Percentiles rank a stretch among this genome's conserved stretches.
Evolutionary conservation across 2,888 invertebrate genomes (phyloP).

Genomic region (Eutolmus rufibarbis): DNA sequence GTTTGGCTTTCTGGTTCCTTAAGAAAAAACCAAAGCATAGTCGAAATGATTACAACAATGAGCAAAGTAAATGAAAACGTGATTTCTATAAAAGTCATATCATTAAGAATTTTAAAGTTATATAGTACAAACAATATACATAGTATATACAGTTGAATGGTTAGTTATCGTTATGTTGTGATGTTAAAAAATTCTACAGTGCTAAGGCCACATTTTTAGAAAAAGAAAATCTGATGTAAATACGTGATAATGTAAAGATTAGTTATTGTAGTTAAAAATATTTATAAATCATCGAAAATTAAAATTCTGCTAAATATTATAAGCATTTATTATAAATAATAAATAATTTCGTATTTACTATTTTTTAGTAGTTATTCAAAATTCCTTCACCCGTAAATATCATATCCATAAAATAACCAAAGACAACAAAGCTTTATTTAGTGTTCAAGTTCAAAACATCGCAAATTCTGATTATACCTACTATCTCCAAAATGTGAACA

Average conservation of each 20-base stretch:
- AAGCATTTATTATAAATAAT: slow-evolving; percentile 30
- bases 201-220: not conserved
- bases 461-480: no score
- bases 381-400: not conserved
- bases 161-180: slow-evolving; percentile 30
- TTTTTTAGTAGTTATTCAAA: not conserved
- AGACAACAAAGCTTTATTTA: no score
- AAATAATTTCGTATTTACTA: slow-evolving; percentile 27
- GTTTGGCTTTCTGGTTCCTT: not conserved
- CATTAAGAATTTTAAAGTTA: slow-evolving; percentile 31
- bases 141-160: slow-evolving; percentile 1
- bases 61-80: slow-evolving; percentile 11
- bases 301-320: slow-evolving; percentile 27
- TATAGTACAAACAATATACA: slow-evolving; percentile 27
- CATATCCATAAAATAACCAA: not conserved
- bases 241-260: slow-evolving; percentile 16
- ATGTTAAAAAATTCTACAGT: slow-evolving; percentile 33
- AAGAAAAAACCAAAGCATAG: not conserved
- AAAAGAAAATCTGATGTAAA: slow-evolving; percentile 18
- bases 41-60: not conserved
- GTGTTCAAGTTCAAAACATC: no score
- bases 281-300: slow-evolving; percentile 33
- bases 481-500: no score
- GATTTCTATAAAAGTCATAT: slow-evolving; percentile 35
- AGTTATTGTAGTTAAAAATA: slow-evolving; percentile 19